Base-by-base conservation (phyloP, 2,113 vertebrate species). In the Passer domesticus region DNA sequence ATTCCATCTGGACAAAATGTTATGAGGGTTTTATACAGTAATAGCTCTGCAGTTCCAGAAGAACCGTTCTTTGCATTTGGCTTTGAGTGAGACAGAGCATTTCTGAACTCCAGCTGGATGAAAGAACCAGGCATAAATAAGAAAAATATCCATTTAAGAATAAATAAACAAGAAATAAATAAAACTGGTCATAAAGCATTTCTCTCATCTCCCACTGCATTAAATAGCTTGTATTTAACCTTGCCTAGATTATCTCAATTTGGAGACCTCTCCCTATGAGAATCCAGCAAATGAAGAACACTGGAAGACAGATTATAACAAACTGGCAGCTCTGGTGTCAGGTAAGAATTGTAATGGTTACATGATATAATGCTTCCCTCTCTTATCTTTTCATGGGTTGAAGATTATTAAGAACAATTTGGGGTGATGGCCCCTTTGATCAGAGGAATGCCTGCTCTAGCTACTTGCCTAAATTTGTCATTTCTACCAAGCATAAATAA, bases 251-350 rank as follows among this genome's bases (percentile, higher is more conserved):
- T 98, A 98, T 89, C 98, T 98, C 66, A 98, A 98, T 94, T 97
- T 98, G 94, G 98, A 99, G 56, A 91, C 98, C 44, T 99, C 99
- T 77, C 99, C 99, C 19, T 99, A 99, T 90, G 98, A 99, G 91
- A 99, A 99, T 75, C 94, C 98, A 93, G 97, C 97, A 90, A 95
- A 98, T 55, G 98, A 98, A 87, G 97, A 98, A 82, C 97, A 98
- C 84, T 98, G 98, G 97, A 98, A 98, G 94, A 98, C 98, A 76
- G 98, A 99, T 90, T 97, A 98, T 93, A 97, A 97, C 13, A 98
- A 98, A 37, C 97, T 99, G 97, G 98, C 97, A 91, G 98, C 98
- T 95, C 97, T 98, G 90, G 96, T 98, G 94, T 98, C 98, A 98
- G 99, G 99, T 98, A 93, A 68, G 94, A 68, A 49, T 63, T 73